Evolutionary conservation across 2,888 invertebrate genomes (phyloP).

Genomic region (Eupeodes luniger): DNA sequence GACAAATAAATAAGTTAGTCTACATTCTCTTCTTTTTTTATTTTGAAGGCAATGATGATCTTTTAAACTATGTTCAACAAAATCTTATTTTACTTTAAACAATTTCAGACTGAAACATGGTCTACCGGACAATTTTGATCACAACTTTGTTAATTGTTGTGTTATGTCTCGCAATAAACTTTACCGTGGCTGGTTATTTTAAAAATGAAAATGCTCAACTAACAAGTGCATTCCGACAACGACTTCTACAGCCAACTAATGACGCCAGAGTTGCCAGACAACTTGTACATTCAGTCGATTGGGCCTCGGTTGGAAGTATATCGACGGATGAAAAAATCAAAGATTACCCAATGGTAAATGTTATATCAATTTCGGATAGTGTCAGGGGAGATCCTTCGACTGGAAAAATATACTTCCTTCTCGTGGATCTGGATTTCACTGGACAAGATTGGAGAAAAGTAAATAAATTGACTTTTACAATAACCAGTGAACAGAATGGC

Average conservation of each 20-base stretch:
- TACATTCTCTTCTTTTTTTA: too few relatives aligned
- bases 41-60: too few relatives aligned
- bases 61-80: too few relatives aligned
- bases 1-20: too few relatives aligned
- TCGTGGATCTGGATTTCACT: slow-evolving; percentile 83
- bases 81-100: neutral
- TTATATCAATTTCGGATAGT: slow-evolving; percentile 83
- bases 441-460: slow-evolving; percentile 81
- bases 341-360: slow-evolving; percentile 83
- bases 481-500: slow-evolving; percentile 82
- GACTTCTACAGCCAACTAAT: slow-evolving; percentile 76
- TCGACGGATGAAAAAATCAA: slow-evolving; percentile 80
- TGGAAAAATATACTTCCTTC: slow-evolving; percentile 82
- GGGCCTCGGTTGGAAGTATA: slow-evolving; percentile 83
- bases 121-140: neutral
- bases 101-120: slow-evolving; percentile 34
- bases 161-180: slow-evolving; percentile 5
- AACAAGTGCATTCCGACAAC: slow-evolving; percentile 78
- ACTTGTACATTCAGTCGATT: slow-evolving; percentile 82
- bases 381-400: slow-evolving; percentile 79
- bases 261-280: slow-evolving; percentile 82
- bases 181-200: slow-evolving; percentile 78
- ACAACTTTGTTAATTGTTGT: slow-evolving; percentile 37
- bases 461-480: slow-evolving; percentile 82
- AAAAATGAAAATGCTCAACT: slow-evolving; percentile 79